Evolutionary conservation across 2,888 invertebrate genomes (phyloP).

Genomic region (Platypus cylindrus): DNA sequence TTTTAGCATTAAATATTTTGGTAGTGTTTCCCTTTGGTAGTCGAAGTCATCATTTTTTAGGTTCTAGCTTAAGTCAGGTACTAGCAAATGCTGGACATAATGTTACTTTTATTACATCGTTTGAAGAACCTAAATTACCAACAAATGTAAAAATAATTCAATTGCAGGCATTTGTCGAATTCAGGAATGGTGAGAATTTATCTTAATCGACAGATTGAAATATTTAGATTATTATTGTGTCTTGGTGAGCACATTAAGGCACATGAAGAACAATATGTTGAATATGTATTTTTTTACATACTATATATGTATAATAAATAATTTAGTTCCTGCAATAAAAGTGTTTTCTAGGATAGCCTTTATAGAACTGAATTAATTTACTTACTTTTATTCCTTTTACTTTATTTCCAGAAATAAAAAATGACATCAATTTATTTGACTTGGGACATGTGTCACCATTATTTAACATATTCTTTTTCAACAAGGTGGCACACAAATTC

Average conservation of each 20-base stretch:
- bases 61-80: slow-evolving; percentile 19
- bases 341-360: no score
- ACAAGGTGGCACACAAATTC: background rate
- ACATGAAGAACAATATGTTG: no score
- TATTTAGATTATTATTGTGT: no score
- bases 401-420: background rate
- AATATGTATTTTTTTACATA: no score
- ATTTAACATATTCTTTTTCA: slow-evolving; percentile 5
- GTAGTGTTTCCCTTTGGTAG: slow-evolving; percentile 5
- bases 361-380: no score
- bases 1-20: background rate
- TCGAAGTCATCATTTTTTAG: slow-evolving; percentile 16
- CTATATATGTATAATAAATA: no score
- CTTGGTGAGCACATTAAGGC: no score
- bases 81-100: slow-evolving; percentile 23
- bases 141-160: background rate
- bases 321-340: no score
- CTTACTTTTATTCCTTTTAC: no score
- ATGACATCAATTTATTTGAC: slow-evolving; percentile 5
- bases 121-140: slow-evolving; percentile 6
- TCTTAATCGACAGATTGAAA: background rate
- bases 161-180: background rate
- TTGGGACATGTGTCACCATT: slow-evolving; percentile 7
- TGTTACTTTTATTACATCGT: slow-evolving; percentile 16
- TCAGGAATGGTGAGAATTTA: background rate